Conservation (phyloP, 1,140 invertebrate genomes). For the Panulirus ornatus region DNA sequence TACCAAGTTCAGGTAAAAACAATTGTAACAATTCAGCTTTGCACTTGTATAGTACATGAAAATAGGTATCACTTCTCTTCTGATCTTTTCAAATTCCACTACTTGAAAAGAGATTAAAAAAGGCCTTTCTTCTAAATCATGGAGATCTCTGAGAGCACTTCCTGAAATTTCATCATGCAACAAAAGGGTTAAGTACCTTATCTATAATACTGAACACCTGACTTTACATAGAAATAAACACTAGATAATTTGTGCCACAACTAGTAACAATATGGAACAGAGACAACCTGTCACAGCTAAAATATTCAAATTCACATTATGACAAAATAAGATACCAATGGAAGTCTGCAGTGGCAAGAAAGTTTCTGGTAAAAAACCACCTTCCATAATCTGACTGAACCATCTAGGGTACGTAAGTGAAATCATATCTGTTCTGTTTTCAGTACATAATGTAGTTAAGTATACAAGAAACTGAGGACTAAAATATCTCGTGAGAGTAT, state of each 20-base stretch:
- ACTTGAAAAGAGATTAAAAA: too few species aligned
- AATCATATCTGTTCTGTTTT: background rate
- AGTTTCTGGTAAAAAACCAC: background rate
- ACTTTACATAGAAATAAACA: too few species aligned
- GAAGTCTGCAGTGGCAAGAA: background rate
- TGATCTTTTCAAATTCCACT: too few species aligned
- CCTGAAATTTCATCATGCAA: too few species aligned
- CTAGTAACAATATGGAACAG: constrained; percentile 8
- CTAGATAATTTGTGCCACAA: background rate
- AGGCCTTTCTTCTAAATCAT: too few species aligned
- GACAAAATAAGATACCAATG: background rate
- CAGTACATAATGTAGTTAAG: background rate
- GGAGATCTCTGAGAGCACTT: too few species aligned
- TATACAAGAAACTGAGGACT: background rate
- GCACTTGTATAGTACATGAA: too few species aligned
- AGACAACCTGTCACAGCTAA: background rate
- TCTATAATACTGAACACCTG: too few species aligned
- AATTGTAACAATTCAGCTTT: too few species aligned
- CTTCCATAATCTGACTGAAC: background rate
- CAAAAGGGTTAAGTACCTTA: too few species aligned
- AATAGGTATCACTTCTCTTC: too few species aligned
- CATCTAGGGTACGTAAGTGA: background rate
- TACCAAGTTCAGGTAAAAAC: too few species aligned
- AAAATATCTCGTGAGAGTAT: background rate
- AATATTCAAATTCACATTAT: constrained; percentile 8